These are phyloP conservation scores for Corythornis vintsioides DNA, from an alignment of 2,113 vertebrate genomes.

Conservation along the genomic window DNA sequence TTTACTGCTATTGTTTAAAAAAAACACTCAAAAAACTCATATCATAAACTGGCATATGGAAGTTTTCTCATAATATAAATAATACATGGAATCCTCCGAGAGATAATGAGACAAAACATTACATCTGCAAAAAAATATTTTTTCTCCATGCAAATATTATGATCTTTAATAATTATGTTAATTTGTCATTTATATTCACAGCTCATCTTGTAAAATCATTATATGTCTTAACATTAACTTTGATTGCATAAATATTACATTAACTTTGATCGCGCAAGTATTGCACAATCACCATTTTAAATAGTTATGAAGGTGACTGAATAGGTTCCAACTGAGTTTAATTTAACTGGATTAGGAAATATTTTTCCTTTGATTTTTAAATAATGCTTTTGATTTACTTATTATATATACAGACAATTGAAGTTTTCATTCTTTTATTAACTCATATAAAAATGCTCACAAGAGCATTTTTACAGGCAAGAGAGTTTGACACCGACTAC, in stretches of 20 bases:
- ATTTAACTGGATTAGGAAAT: slow-evolving; percentile 29
- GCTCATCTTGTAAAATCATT: slow-evolving; percentile 68
- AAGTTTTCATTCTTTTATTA: background rate
- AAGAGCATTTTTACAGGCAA: background rate
- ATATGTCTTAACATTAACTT: slow-evolving; percentile 75
- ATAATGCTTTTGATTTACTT: background rate
- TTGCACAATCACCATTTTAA: slow-evolving; percentile 68
- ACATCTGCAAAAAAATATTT: slow-evolving; percentile 56
- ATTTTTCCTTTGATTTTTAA: slow-evolving; percentile 36
- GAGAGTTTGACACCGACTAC: background rate
- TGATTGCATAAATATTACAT: slow-evolving; percentile 84
- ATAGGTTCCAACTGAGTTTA: slow-evolving; percentile 29
- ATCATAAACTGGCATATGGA: background rate
- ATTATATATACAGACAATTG: background rate
- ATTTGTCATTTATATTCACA: slow-evolving; percentile 77
- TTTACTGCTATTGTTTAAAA: background rate
- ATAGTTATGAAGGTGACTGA: slow-evolving; percentile 63
- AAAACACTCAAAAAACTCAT: background rate
- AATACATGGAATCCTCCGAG: slow-evolving; percentile 23
- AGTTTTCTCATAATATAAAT: slow-evolving; percentile 49
- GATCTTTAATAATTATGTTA: slow-evolving; percentile 78
- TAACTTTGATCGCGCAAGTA: slow-evolving; percentile 72
- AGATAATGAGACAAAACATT: slow-evolving; percentile 60
- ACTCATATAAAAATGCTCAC: background rate
- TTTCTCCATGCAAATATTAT: slow-evolving; percentile 74